A percentile compares a stretch with the other conserved stretches of the same genome.
phyloP scores from a whole-genome alignment of 2,797 vertebrate genomes.

The Thaleichthys pacificus region DNA sequence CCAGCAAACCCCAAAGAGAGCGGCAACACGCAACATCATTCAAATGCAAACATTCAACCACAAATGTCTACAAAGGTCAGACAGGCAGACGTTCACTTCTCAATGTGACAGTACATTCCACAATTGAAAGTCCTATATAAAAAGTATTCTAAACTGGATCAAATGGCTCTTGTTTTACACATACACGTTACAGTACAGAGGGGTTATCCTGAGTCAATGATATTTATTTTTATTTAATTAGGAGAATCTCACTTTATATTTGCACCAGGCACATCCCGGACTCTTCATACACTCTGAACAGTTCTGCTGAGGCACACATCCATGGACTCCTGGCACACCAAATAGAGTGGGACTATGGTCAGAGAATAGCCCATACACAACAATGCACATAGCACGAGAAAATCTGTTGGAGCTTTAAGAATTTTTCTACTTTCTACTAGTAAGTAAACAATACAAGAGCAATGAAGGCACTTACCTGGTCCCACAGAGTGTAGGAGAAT shows the following conservation, averaged over 20 bases:
- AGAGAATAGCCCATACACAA: neutral
- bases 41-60: neutral
- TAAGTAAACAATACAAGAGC: neutral
- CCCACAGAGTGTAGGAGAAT: constrained; percentile 33
- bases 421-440: too few species aligned
- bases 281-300: constrained; percentile 73
- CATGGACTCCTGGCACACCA: constrained; percentile 34
- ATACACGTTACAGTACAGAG: neutral
- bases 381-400: neutral
- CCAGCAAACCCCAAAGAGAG: neutral
- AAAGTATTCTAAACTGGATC: neutral
- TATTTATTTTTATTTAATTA: too few species aligned
- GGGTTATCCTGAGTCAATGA: neutral
- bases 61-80: neutral
- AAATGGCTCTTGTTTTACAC: neutral
- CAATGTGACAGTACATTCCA: too few species aligned
- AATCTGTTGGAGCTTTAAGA: neutral
- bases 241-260: constrained; percentile 60
- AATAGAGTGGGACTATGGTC: neutral
- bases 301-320: constrained; percentile 64
- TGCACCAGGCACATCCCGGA: constrained; percentile 78
- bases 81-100: neutral
- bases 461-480: constrained; percentile 39
- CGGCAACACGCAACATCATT: neutral
- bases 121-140: neutral